phyloP scores from a whole-genome alignment of 2,888 invertebrate species.

The Ectropis crepuscularia region DNA sequence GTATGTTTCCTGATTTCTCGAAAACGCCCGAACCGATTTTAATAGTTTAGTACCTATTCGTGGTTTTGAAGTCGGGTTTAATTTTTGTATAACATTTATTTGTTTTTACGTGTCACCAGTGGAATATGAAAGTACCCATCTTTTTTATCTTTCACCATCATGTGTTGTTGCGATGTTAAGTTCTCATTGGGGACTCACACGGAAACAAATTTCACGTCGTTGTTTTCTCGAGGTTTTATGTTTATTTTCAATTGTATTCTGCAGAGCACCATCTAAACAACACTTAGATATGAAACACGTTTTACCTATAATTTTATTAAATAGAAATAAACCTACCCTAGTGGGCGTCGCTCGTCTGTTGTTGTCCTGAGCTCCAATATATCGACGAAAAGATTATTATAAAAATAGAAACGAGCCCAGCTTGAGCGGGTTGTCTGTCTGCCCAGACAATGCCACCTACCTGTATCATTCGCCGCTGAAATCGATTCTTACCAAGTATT shows the following conservation, averaged over 20 bases:
- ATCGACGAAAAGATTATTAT: slow-evolving; percentile 6
- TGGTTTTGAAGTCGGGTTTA: too few species aligned
- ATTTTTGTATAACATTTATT: too few species aligned
- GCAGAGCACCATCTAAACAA: too few species aligned
- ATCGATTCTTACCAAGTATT: slow-evolving; percentile 3
- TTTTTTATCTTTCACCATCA: too few species aligned
- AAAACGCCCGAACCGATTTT: too few species aligned
- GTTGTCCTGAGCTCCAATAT: neutral
- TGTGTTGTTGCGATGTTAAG: neutral
- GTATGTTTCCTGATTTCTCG: too few species aligned
- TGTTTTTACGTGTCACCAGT: neutral
- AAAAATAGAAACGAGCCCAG: slow-evolving; percentile 1
- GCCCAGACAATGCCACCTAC: slow-evolving; percentile 7
- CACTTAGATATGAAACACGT: neutral
- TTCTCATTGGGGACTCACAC: too few species aligned
- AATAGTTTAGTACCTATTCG: too few species aligned
- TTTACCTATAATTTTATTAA: neutral
- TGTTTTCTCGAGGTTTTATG: too few species aligned
- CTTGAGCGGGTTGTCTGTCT: slow-evolving; percentile 2
- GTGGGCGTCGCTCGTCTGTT: slow-evolving; percentile 1
- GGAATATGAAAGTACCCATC: too few species aligned
- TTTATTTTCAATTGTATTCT: too few species aligned
- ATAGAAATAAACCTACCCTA: neutral
- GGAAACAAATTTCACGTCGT: too few species aligned
- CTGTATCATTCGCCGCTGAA: neutral